Evolutionary conservation across 2,888 invertebrate genomes (phyloP), one percentile per base, ranked within the genome.

Genomic region (Auanema sp.): DNA sequence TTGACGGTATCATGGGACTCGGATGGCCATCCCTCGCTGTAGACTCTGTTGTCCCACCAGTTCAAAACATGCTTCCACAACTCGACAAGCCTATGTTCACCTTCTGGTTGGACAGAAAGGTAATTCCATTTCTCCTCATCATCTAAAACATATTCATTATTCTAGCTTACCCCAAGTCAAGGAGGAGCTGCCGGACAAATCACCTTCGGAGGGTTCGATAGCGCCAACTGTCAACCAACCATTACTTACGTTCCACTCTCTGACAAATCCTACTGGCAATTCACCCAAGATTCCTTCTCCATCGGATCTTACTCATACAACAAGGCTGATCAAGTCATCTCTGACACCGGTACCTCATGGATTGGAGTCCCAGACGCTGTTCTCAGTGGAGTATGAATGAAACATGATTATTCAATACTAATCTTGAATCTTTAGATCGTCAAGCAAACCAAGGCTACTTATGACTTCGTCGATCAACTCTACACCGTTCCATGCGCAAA

Each of bases 51-150:
- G 87, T 88, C 43, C 94, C 97, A 0, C 92, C 94, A 57, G 94
- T 98, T 85, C 90, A 95, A 86, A 91, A 90, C 84, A 91, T 97
- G 91, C 88, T 92, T 65, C 86, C 88, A 51, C 94, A 96, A 86
- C 75, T 86, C 2, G 74, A 79, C n/a, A 83, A 88, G 76, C 90
- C 93, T 0, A 85, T 95, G 50, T 97, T 98, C 87, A 94, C 95
- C 24, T 97, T 98, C 87, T 98, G 93, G 84, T 88, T 98, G 64
- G 92, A 78, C 66, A 69, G 67, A 42, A 66, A 66, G 57, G 57
- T 58, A 41, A 47, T 50, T 41, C 11, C 10, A 53, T 53, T 18
- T 23, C 10, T 1, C 21, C n/a, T n/a, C n/a, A n/a, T n/a, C n/a
- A n/a, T n/a, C 43, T n/a, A 43, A 47, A 47, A 8, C 16, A 21